Base-by-base conservation (phyloP, 2,888 invertebrate species). In the Drosophila mayaguana region DNA sequence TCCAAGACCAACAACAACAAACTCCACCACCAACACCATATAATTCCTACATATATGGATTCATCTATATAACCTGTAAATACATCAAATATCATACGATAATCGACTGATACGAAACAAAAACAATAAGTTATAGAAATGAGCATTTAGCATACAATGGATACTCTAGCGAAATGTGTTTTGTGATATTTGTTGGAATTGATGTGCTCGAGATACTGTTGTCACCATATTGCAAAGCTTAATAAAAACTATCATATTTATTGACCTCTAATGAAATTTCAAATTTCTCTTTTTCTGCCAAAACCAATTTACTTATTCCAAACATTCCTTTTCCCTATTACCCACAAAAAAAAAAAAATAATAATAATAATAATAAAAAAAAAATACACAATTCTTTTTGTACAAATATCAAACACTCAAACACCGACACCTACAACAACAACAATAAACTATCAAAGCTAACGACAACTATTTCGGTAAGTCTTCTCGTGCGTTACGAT, bases 401-500 rank as follows among this genome's bases (percentile, higher is more conserved):
- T 61, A 61, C 22, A 71, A 73, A 63, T 62, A 71, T 46, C 40
- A 51, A 62, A 63, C 69, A 62, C 63, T 61, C 28, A 65, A 67
- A 77, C 64, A 77, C 64, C 61, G 45, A 80, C 63, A 80, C 55
- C 51, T 46, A 63, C 69, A 73, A 72, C 62, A 77, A 69, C 45
- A 65, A 62, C 50, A 73, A 72, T 60, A 62, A 67, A 54, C 66
- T 56, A 68, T 64, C 75, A 88, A 88, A 99, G 99, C 98, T 95
- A 99, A 98, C 95, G 99, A 99, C 96, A 99, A 99, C 94, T 99
- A 99, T 94, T 99, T 99, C 93, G 99, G 99, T 99, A 96, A 98
- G 98, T 95, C 95, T 65, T 80, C 75, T 82, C 91, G 51, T 85
- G 48, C 82, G 53, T 72, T 57, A 72, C 43, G 50, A 53, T 46